Percentiles rank a stretch among this genome's conserved stretches.
Evolutionary conservation across 2,113 vertebrate genomes (phyloP).

Genomic region (Myotis yumanensis): DNA sequence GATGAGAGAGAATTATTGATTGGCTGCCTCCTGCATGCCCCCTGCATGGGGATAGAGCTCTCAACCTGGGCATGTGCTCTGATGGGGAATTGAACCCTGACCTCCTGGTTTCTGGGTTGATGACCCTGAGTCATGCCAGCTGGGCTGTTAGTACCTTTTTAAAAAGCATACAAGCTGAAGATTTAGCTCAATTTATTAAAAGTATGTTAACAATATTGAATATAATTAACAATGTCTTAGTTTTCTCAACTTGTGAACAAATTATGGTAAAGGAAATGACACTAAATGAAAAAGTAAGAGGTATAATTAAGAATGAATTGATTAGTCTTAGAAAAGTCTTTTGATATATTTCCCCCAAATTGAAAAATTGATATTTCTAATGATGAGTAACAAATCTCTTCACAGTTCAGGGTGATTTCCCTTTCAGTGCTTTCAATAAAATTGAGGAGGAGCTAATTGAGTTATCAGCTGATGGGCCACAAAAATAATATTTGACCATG

Average conservation of each 20-base stretch:
- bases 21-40: too few species aligned
- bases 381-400: constrained; percentile 31
- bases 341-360: constrained; percentile 33
- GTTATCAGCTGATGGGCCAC: constrained; percentile 36
- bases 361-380: constrained; percentile 36
- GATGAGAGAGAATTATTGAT: too few species aligned
- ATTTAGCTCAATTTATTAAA: constrained; percentile 38
- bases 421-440: constrained; percentile 49
- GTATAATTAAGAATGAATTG: not conserved
- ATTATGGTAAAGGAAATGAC: not conserved
- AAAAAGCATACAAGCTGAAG: not conserved
- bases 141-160: not conserved
- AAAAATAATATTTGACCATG: constrained; percentile 60
- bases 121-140: too few species aligned
- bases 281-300: not conserved
- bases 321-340: not conserved
- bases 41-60: too few species aligned
- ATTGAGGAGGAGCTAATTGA: constrained; percentile 8
- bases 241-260: not conserved
- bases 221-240: constrained; percentile 3
- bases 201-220: not conserved
- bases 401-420: constrained; percentile 43
- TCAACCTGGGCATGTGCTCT: too few species aligned
- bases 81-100: too few species aligned
- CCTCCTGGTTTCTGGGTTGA: too few species aligned